Evolutionary conservation across 1,140 invertebrate species (phyloP), one percentile per base, ranked within the genome.

Genomic region (Oedothorax gibbosus): DNA sequence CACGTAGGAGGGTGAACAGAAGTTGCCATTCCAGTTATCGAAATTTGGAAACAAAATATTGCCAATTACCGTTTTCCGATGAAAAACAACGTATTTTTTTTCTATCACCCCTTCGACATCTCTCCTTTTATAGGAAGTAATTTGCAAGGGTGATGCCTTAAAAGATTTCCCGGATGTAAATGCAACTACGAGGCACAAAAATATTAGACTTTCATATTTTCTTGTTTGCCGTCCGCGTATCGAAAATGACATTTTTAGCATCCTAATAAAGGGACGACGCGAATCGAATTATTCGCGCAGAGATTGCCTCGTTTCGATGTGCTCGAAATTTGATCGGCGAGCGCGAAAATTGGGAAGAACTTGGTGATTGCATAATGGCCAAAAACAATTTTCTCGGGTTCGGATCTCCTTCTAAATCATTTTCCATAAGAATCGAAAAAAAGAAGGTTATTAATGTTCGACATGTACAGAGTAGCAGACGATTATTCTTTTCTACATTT

Each of bases 171-270:
- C 65, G n/a, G n/a, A 68, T 20, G n/a, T 21, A 35, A 35, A 35
- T 35, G 35, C 35, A 35, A 35, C 65, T 68, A n/a, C 35, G 21
- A 75, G 72, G 72, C 72, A 49, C 21, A 75, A 35, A 35, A 35
- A 57, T 75, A 75, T 75, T 75, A 75, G 11, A 75, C 72, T 75
- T 75, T 75, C 51, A 75, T 75, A 75, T 75, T 56, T 72, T 50
- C 15, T 75, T 35, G 65, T 21, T 68, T 68, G 35, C 18, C 21
- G 65, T 62, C 18, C 18, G 57, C 12, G 57, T 62, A 15, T 18
- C 12, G 57, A 62, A 35, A 35, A 35, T 35, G 35, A 35, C 35
- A 35, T 35, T 35, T 35, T 35, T 35, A 35, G 35, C 35, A 35
- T 35, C 35, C 35, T 35, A 35, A 35, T 35, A 35, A 35, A 35